Base-by-base conservation (phyloP, 1,140 invertebrate species). In the Drosophila seguyi region DNA sequence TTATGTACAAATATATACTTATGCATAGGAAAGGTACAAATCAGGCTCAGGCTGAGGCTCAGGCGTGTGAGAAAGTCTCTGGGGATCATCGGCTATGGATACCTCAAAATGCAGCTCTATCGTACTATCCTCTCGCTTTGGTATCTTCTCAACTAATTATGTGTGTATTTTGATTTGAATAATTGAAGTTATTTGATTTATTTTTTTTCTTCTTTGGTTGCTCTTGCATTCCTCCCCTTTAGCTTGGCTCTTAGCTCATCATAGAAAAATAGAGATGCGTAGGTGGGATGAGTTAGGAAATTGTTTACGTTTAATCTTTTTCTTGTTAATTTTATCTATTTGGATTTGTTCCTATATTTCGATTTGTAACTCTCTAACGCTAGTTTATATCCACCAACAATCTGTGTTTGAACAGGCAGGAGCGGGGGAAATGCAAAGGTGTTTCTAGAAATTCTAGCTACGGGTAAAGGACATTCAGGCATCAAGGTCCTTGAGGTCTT, bases 191-290 rank as follows among this genome's bases (percentile, higher is more conserved):
- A 60, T 84, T 65, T 71, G 60, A 52, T 79, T 79, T 65, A 16
- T n/a, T 57, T 62, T 52, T 31, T 57, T 62, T 52, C 34, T 57
- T 36, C 47, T 62, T 45, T 42, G 44, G 27, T 39, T 71, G 58
- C 50, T 48, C 20, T 34, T 71, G 53, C 45, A 48, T 52, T 79
- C 36, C 36, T 34, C 36, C 61, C 53, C 27, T 72, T 72, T 53
- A 65, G 53, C 61, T 83, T 88, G 71, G 75, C 61, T n/a, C 55
- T 81, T 67, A 71, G 76, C 79, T 81, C 81, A 85, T 90, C 75
- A 90, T 90, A 90, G 86, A 90, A 90, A 90, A 90, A 90, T 90
- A 90, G 81, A 90, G 81, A 90, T 90, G 86, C 78, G 75, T 90
- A 90, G 85, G 85, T 90, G 85, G 85, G 85, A 90, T 90, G 85